Conservation (phyloP, 2,797 vertebrate genomes). For the Trachops cirrhosus region DNA sequence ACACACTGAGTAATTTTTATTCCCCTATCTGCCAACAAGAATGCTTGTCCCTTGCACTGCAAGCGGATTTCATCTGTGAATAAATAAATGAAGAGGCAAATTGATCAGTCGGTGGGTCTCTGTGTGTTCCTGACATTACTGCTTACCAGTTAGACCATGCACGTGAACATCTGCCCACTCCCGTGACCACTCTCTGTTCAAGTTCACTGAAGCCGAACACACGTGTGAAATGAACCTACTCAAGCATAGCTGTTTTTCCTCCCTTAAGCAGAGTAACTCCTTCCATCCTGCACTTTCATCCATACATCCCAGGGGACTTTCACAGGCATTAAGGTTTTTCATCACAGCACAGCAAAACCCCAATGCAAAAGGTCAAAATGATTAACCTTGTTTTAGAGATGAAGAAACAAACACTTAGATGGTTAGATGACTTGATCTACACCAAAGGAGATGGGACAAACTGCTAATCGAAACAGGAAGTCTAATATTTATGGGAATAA, state of each 20-base stretch:
- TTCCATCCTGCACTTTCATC: background rate
- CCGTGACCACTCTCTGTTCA: background rate
- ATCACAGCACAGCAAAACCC: slow-evolving; percentile 1
- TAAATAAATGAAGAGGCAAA: slow-evolving; percentile 51
- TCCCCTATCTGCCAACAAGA: slow-evolving; percentile 19
- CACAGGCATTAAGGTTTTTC: slow-evolving; percentile 16
- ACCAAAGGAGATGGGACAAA: background rate
- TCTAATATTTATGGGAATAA: background rate
- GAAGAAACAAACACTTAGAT: background rate
- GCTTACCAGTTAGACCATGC: background rate
- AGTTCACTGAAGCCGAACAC: slow-evolving; percentile 21
- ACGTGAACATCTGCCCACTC: background rate
- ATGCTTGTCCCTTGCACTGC: background rate
- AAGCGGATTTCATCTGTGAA: slow-evolving; percentile 55
- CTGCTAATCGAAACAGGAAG: background rate
- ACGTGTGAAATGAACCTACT: background rate
- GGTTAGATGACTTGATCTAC: background rate
- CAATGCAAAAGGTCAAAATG: slow-evolving; percentile 19
- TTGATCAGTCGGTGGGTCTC: slow-evolving; percentile 39
- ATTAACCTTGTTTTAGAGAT: slow-evolving; percentile 42
- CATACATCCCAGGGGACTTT: background rate
- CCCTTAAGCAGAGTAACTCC: background rate
- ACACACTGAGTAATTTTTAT: slow-evolving; percentile 44
- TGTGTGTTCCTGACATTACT: background rate
- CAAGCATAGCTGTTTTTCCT: background rate